Evolutionary conservation across 2,797 vertebrate species (phyloP).

Genomic region (Microhierax caerulescens): DNA sequence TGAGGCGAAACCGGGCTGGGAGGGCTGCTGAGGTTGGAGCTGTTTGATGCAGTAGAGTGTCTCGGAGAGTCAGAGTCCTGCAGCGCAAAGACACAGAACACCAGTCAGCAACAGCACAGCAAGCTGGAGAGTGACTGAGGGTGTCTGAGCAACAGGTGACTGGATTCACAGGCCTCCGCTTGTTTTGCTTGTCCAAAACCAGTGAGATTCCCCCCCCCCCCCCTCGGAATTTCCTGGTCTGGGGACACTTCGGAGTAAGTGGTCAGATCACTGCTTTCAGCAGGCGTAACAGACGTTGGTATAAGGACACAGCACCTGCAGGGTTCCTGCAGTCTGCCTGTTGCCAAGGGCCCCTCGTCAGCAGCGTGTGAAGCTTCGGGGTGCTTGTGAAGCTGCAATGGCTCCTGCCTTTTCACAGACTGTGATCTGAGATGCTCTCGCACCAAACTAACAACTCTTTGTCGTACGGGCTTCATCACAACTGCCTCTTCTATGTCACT

Average conservation of each 20-base stretch:
- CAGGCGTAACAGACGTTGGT: neutral
- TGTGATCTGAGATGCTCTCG: neutral
- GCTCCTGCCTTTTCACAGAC: neutral
- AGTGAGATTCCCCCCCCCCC: neutral
- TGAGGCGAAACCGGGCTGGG: slow-evolving; percentile 93
- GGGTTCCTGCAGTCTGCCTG: neutral
- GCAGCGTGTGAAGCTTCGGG: neutral
- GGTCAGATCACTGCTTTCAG: neutral
- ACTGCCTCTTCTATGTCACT: neutral
- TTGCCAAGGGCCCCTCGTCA: neutral
- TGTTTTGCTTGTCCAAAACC: neutral
- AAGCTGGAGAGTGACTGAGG: neutral
- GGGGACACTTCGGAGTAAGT: neutral
- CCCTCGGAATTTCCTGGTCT: neutral
- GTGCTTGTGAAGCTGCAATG: neutral
- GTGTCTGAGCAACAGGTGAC: neutral
- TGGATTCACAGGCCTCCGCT: neutral
- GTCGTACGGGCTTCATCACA: neutral
- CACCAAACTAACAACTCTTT: neutral
- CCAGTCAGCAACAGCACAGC: neutral
- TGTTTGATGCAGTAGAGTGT: slow-evolving; percentile 97
- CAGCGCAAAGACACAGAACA: slow-evolving; percentile 35
- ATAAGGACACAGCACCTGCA: neutral
- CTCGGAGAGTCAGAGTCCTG: slow-evolving; percentile 98
- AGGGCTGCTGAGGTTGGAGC: slow-evolving; percentile 98